These are phyloP conservation scores for Lethrus apterus DNA, from an alignment of 1,140 invertebrate genomes.

Conservation along the genomic window DNA sequence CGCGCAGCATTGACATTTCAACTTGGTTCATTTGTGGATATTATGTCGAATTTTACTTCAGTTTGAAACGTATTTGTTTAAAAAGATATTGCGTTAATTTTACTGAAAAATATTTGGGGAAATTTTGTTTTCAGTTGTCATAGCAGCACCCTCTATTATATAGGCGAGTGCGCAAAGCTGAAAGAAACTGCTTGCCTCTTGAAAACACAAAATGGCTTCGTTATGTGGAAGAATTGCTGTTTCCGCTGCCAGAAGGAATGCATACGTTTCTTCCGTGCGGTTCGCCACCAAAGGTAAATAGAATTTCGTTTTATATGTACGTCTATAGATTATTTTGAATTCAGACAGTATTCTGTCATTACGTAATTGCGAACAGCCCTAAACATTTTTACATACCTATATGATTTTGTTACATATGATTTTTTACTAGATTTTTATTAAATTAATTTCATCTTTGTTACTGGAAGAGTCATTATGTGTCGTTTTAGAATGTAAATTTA, in stretches of 20 bases:
- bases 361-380: neutral
- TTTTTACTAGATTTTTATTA: neutral
- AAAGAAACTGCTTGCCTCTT: too few species aligned
- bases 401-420: neutral
- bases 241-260: slow-evolving; percentile 44
- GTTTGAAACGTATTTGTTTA: too few species aligned
- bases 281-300: slow-evolving; percentile 43
- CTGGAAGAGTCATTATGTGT: neutral
- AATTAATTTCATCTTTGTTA: neutral
- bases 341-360: neutral
- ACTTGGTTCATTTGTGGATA: too few species aligned
- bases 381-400: neutral
- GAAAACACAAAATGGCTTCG: slow-evolving; percentile 58
- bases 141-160: too few species aligned
- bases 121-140: too few species aligned
- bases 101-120: too few species aligned
- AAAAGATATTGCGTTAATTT: too few species aligned
- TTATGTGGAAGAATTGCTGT: slow-evolving; percentile 46
- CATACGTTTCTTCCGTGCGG: slow-evolving; percentile 41
- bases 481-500: too few species aligned
- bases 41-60: too few species aligned
- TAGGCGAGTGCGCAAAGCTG: too few species aligned
- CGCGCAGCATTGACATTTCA: too few species aligned
- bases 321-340: slow-evolving; percentile 5
- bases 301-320: slow-evolving; percentile 11